These are phyloP conservation scores for Lasius platythorax DNA, from an alignment of 2,888 invertebrate species.

Conservation along the genomic window DNA sequence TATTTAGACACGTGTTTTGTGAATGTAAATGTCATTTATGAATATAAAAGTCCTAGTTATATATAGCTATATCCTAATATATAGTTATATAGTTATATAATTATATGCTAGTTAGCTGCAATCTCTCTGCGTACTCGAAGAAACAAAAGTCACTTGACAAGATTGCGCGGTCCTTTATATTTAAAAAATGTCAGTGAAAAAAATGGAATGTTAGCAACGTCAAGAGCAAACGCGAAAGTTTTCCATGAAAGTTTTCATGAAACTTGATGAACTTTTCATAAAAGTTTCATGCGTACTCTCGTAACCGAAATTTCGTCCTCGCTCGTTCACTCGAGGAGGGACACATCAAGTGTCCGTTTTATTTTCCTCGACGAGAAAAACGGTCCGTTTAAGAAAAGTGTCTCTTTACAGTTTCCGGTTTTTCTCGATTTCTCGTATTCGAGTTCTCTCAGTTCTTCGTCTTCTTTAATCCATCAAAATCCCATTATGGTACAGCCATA, in stretches of 20 bases:
- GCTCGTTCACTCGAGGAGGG: neutral
- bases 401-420: slow-evolving; percentile 2
- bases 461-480: slow-evolving; percentile 12
- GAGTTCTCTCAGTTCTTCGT: neutral
- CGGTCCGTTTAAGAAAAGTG: slow-evolving; percentile 8
- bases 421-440: neutral
- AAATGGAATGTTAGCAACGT: neutral
- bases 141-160: neutral
- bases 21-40: neutral
- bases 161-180: neutral
- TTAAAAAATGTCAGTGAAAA: neutral
- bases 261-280: neutral
- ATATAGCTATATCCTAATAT: too few relatives aligned
- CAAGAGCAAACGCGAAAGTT: neutral
- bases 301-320: neutral
- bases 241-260: too few relatives aligned
- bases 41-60: neutral
- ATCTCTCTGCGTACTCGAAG: neutral
- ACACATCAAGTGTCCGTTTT: neutral
- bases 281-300: neutral
- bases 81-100: too few relatives aligned
- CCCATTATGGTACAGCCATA: neutral
- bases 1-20: neutral
- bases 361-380: neutral
- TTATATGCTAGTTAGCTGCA: too few relatives aligned